A percentile compares a stretch with the other conserved stretches of the same genome.
These are phyloP conservation scores for Mormyrops attenuatus DNA, from an alignment of 2,797 vertebrate species.

Conservation along the genomic window DNA sequence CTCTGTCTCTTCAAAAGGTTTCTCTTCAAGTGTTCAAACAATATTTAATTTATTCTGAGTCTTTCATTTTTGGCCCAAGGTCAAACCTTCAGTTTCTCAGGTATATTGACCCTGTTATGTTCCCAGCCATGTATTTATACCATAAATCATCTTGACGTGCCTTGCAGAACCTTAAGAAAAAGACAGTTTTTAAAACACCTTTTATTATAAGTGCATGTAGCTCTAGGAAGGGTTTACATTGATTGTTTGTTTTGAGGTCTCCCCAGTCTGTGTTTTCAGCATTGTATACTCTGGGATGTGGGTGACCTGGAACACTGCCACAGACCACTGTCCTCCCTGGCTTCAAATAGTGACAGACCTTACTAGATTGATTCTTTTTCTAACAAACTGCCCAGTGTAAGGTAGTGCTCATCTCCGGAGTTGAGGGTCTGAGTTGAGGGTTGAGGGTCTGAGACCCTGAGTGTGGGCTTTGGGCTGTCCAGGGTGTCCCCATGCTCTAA, in stretches of 20 bases:
- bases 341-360: not conserved
- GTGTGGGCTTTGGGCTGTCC: not conserved
- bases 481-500: not conserved
- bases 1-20: not conserved
- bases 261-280: not conserved
- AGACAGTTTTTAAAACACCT: slow-evolving; percentile 46
- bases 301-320: not conserved
- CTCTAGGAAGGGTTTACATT: slow-evolving; percentile 56
- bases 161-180: not conserved
- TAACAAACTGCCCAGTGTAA: not conserved
- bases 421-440: not conserved
- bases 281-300: not conserved
- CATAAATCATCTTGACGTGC: slow-evolving; percentile 5
- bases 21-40: not conserved
- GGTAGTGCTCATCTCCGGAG: not conserved
- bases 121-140: not conserved
- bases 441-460: not conserved
- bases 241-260: slow-evolving; percentile 54
- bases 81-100: slow-evolving; percentile 31
- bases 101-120: slow-evolving; percentile 35
- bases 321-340: not conserved
- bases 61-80: slow-evolving; percentile 43
- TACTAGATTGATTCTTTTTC: not conserved
- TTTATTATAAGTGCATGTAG: slow-evolving; percentile 58
- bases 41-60: not conserved